These are phyloP conservation scores for Venusia cambrica DNA, from an alignment of 2,888 invertebrate genomes.

Conservation along the genomic window DNA sequence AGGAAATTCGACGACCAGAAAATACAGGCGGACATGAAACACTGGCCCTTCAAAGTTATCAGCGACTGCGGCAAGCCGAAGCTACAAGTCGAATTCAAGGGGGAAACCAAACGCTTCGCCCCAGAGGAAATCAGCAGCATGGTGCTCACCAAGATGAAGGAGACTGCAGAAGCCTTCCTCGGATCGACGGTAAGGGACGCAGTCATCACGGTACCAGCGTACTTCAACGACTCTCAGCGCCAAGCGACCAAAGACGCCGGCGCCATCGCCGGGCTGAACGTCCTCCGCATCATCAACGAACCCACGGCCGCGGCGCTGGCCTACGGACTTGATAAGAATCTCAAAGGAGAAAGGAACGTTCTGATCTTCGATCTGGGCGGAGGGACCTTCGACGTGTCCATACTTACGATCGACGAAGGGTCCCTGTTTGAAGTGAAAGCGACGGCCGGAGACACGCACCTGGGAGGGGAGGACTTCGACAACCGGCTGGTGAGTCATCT, in stretches of 20 bases:
- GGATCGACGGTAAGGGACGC: constrained; percentile 85
- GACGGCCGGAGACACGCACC: constrained; percentile 88
- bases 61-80: constrained; percentile 85
- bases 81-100: constrained; percentile 84
- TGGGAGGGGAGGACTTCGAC: constrained; percentile 85
- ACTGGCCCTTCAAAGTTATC: constrained; percentile 90
- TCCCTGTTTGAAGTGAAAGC: constrained; percentile 87
- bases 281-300: constrained; percentile 88
- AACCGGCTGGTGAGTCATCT: constrained; percentile 82
- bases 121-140: constrained; percentile 88
- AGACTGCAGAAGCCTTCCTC: constrained; percentile 87
- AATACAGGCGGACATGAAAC: constrained; percentile 89
- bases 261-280: constrained; percentile 19
- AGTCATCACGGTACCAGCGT: constrained; percentile 91
- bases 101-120: constrained; percentile 82
- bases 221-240: constrained; percentile 87
- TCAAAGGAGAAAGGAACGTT: constrained; percentile 85
- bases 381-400: constrained; percentile 93
- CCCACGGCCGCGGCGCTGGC: constrained; percentile 91
- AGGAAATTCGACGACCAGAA: constrained; percentile 86
- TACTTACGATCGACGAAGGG: constrained; percentile 91
- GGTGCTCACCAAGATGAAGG: constrained; percentile 91
- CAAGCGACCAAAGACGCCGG: constrained; percentile 95
- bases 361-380: constrained; percentile 86
- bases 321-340: constrained; percentile 86